Evolutionary conservation across 64 coral and sea anemone genomes (phyloP), one percentile per base, ranked within the genome.

Genomic region (Porites lutea): DNA sequence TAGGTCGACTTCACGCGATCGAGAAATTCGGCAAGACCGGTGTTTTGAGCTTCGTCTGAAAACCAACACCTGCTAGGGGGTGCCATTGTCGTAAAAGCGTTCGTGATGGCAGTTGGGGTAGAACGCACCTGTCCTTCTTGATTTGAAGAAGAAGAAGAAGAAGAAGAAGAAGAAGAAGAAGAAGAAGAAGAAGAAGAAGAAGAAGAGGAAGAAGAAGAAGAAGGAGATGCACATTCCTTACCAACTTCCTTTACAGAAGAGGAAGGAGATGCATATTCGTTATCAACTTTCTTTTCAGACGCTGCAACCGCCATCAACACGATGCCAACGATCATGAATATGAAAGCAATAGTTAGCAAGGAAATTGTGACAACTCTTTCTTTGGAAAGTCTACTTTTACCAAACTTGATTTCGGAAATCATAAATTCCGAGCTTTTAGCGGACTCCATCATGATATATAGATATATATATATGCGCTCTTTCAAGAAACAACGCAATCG

Each of bases 1-100:
- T 90, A 95, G 4, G 87, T 90, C 0, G 65, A 53, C 57, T 84
- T 90, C 0, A 98, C 93, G 16, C 88, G 69, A 57, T 49, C 60
- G 4, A 98, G 74, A 46, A 98, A 98, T 14, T 90, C 71, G 13
- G 78, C 77, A 50, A 98, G 63, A 6, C 71, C 96, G 5, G 88
- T 61, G 71, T 60, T 61, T 21, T 91, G 71, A 16, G 93, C 96
- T 74, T 98, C 96, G 3, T 93, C 52, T 6, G 90, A 93, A 37
- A 91, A 93, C 1, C 69, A 23, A 72, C 96, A 98, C 13, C 19
- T 27, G 11, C 13, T 59, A 9, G 18, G 3, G 10, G 63, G 46
- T 5, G 64, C n/a, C 2, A 9, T 50, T 1, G 62, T 18, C 9
- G 52, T 54, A 5, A 9, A 54, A 54, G 52, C 4, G 9, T 4